Base-by-base conservation (phyloP, 2,113 vertebrate species). In the Muntiacus reevesi region DNA sequence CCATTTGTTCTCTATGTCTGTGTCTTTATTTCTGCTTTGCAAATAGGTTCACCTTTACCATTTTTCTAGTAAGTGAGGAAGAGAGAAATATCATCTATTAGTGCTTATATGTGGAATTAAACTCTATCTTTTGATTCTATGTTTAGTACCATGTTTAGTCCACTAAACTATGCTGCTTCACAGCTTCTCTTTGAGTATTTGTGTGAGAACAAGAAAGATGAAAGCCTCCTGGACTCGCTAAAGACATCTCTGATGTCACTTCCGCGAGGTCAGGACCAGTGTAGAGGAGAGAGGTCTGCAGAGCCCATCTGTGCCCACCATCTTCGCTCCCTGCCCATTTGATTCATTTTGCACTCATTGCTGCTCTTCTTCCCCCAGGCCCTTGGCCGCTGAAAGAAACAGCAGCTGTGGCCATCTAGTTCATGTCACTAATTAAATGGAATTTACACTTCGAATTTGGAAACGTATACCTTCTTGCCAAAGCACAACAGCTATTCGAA, bases 371-470 rank as follows among this genome's bases (percentile, higher is more conserved):
- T 76, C 57, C 98, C 40, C 36, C 64, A 97, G 98, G 98, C 92
- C 94, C 21, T 98, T 97, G 97, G 98, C 90, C 64, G 79, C 71
- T 59, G 78, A 74, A 96, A 97, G 96, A 74, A 95, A 88, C 74
- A 97, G 97, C 98, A 98, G 96, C 98, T 98, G 98, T 94, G 95
- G 91, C 91, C 92, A 93, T 97, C 95, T 90, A 97, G 97, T 97
- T 95, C 95, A 89, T 97, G 95, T 95, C 96, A 95, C 96, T 96
- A 98, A 98, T 98, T 97, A 98, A 97, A 98, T 93, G 85, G 94
- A 97, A 98, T 98, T 98, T 98, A 97, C 97, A 89, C 85, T 97
- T 98, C 78, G 81, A 71, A 97, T 97, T 96, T 97, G 91, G 91
- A 98, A 96, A 96, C 81, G 96, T 74, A 81, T 36, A 36, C 67